Evolutionary conservation across 1,140 invertebrate genomes (phyloP).

Genomic region (Galendromus occidentalis): DNA sequence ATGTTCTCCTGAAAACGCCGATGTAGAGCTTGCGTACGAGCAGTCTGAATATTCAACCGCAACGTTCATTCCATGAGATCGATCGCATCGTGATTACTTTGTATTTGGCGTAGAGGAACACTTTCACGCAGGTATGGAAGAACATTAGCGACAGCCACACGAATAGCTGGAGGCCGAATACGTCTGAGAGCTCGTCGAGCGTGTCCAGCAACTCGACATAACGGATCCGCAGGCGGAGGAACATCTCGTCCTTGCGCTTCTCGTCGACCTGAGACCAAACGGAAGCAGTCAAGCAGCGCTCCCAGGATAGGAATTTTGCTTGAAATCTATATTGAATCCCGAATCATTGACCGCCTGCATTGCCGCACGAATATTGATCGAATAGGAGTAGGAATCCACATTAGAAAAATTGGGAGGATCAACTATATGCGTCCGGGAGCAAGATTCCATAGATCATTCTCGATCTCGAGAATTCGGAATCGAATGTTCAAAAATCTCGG

Average conservation of each 20-base stretch:
- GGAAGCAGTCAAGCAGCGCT: no score
- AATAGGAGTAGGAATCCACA: no score
- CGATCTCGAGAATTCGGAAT: no score
- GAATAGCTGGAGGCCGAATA: constrained; percentile 1
- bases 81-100: background rate
- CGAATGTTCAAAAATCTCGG: no score
- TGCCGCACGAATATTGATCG: no score
- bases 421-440: no score
- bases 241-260: constrained; percentile 1
- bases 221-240: background rate
- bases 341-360: no score
- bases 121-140: constrained; percentile 3
- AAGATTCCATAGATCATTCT: no score
- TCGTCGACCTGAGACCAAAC: background rate
- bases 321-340: no score
- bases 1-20: background rate
- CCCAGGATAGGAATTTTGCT: no score
- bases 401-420: no score
- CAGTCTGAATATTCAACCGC: background rate
- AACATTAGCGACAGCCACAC: constrained; percentile 5
- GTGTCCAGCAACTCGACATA: background rate
- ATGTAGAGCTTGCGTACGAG: background rate
- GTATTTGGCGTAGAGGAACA: constrained; percentile 11
- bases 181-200: constrained; percentile 2
- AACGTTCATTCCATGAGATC: background rate